These are phyloP conservation scores for Tapirus indicus DNA, from an alignment of 2,797 vertebrate genomes.

Conservation along the genomic window DNA sequence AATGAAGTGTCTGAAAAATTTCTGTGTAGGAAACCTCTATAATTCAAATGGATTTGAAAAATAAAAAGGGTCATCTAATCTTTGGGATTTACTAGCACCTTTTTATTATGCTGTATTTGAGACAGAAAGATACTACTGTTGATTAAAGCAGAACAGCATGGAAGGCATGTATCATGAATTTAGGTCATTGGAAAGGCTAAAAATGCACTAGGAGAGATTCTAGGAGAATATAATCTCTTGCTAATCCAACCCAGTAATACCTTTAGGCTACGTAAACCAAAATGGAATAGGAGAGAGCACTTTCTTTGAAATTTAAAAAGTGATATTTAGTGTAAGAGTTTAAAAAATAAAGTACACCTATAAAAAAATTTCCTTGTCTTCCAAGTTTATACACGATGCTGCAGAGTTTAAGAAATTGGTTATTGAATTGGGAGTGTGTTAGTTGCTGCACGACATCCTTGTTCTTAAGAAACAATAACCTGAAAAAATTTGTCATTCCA, in stretches of 20 bases:
- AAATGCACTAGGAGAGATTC: slow-evolving; percentile 62
- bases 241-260: slow-evolving; percentile 58
- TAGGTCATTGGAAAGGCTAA: slow-evolving; percentile 67
- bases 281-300: slow-evolving; percentile 8
- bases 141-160: slow-evolving; percentile 78
- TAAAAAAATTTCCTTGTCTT: not conserved
- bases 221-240: slow-evolving; percentile 63
- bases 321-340: slow-evolving; percentile 63
- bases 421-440: not conserved
- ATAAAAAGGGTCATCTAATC: slow-evolving; percentile 74
- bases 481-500: not conserved
- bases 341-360: slow-evolving; percentile 26
- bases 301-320: slow-evolving; percentile 75
- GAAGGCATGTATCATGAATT: slow-evolving; percentile 69
- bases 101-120: slow-evolving; percentile 79
- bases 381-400: not conserved
- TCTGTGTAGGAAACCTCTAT: slow-evolving; percentile 20
- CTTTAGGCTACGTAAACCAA: slow-evolving; percentile 55
- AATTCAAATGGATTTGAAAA: slow-evolving; percentile 71
- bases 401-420: not conserved
- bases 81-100: not conserved
- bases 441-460: not conserved
- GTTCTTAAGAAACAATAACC: not conserved
- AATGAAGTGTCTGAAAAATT: not conserved
- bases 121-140: slow-evolving; percentile 61